Evolutionary conservation across 2,113 vertebrate genomes (phyloP), one percentile per base, ranked within the genome.

Genomic region (Dryoscopus gambensis): DNA sequence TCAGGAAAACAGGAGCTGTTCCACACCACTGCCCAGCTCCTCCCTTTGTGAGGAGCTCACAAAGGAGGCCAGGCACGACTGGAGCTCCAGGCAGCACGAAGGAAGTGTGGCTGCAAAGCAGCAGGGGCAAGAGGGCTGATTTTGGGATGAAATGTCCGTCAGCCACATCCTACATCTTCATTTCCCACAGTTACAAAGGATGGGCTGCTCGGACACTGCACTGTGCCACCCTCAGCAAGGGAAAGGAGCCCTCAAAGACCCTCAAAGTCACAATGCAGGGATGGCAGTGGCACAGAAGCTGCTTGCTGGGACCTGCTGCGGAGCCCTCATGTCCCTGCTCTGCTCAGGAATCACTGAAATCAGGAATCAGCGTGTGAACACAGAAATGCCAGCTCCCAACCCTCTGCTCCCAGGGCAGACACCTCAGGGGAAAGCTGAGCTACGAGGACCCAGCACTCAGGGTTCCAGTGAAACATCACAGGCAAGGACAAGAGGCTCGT

Each of bases 391-490:
- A n/a, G 8, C 39, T 71, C 10, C 62, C 33, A 52, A 1, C 10
- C 60, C 42, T 70, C 17, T 50, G 55, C 59, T 81, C 15, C 27
- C 25, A 44, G 33, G 56, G 35, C 37, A 57, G 70, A 50, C 18
- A 15, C 8, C 42, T 25, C 68, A 19, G 39, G 27, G 39, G 63
- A 59, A 70, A 85, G 47, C 13, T 10, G 4, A 39, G 33, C 35
- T 28, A 30, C 0, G 1, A 52, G 31, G 15, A 60, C 5, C 37
- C 49, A 27, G 37, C 15, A 6, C 47, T 42, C 3, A 18, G 0
- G 15, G 19, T 17, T 35, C n/a, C 19, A 23, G 39, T 5, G 56
- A 42, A 56, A 87, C 85, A 49, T 8, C 67, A 9, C 37, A 76
- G 25, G n/a, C 31, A 56, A 63, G 18, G 42, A 55, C 15, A 39